Evolutionary conservation across 2,113 vertebrate genomes (phyloP).

Genomic region (Dicrurus megarhynchus): DNA sequence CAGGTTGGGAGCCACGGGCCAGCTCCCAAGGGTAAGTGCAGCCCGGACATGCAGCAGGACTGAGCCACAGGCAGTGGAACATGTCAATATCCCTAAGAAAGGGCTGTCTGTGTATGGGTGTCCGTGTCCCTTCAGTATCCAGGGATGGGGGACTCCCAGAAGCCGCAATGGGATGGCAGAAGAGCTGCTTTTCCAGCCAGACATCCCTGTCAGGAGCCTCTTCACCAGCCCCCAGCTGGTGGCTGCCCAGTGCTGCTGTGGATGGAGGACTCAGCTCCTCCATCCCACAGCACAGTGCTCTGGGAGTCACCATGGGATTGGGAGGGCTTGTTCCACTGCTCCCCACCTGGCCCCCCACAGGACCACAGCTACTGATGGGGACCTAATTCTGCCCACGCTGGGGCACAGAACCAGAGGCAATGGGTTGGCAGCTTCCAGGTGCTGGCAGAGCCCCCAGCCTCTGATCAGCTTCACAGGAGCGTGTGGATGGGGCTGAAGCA

Average conservation of each 20-base stretch:
- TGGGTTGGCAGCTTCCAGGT: background rate
- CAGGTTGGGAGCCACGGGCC: background rate
- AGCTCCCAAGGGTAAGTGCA: accelerated
- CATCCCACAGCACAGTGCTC: accelerated
- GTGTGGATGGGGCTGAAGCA: background rate
- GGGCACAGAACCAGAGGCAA: background rate
- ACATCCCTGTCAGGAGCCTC: background rate
- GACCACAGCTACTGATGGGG: background rate
- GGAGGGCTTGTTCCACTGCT: background rate
- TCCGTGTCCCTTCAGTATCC: too few species aligned
- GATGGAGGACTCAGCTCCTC: background rate
- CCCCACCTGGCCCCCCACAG: accelerated
- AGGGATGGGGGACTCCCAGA: background rate
- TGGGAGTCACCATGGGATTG: accelerated
- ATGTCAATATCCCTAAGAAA: accelerated
- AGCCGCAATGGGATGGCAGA: background rate
- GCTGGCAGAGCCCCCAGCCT: background rate
- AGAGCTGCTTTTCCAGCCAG: background rate
- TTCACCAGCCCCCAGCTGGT: accelerated
- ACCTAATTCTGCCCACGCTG: background rate
- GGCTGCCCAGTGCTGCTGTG: accelerated
- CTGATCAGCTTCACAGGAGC: accelerated
- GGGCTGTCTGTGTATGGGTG: background rate
- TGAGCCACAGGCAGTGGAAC: accelerated
- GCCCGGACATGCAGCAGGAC: accelerated